These are phyloP conservation scores for Myotis planiceps DNA, from an alignment of 2,797 vertebrate species.

Conservation along the genomic window DNA sequence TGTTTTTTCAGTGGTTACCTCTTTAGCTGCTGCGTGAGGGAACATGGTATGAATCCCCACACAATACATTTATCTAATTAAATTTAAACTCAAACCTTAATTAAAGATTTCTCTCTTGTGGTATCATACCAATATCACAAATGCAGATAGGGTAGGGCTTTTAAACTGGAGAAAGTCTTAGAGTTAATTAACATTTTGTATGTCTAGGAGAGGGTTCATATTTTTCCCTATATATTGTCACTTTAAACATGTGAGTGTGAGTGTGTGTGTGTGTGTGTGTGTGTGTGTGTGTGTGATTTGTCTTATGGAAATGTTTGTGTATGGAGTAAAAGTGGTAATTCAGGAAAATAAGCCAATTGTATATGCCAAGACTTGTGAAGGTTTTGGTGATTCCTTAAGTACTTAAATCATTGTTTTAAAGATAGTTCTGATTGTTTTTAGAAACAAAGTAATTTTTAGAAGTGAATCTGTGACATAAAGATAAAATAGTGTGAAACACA, in stretches of 20 bases:
- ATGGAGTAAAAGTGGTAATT: slow-evolving; percentile 78
- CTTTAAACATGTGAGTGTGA: slow-evolving; percentile 78
- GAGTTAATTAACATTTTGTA: slow-evolving; percentile 74
- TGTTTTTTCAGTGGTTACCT: neutral
- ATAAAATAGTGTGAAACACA: neutral
- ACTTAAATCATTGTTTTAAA: slow-evolving; percentile 74
- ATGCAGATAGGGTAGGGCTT: slow-evolving; percentile 60
- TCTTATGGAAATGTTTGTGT: slow-evolving; percentile 83
- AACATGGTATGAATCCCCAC: slow-evolving; percentile 32
- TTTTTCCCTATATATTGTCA: slow-evolving; percentile 74
- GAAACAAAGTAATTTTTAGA: slow-evolving; percentile 66
- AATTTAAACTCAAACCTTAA: slow-evolving; percentile 59
- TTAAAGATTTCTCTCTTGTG: slow-evolving; percentile 77
- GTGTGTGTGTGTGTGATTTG: slow-evolving; percentile 66
- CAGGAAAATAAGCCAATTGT: slow-evolving; percentile 77
- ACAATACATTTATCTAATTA: slow-evolving; percentile 50
- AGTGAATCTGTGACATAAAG: slow-evolving; percentile 15
- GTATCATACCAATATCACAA: slow-evolving; percentile 67
- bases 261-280: slow-evolving; percentile 72
- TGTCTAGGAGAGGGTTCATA: slow-evolving; percentile 81
- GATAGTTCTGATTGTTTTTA: slow-evolving; percentile 65
- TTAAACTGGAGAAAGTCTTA: slow-evolving; percentile 74
- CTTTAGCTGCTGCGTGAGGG: neutral
- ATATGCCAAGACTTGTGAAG: slow-evolving; percentile 75
- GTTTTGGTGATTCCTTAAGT: slow-evolving; percentile 73